Evolutionary conservation across 2,888 invertebrate species (phyloP).

Genomic region (Nomada fucata): DNA sequence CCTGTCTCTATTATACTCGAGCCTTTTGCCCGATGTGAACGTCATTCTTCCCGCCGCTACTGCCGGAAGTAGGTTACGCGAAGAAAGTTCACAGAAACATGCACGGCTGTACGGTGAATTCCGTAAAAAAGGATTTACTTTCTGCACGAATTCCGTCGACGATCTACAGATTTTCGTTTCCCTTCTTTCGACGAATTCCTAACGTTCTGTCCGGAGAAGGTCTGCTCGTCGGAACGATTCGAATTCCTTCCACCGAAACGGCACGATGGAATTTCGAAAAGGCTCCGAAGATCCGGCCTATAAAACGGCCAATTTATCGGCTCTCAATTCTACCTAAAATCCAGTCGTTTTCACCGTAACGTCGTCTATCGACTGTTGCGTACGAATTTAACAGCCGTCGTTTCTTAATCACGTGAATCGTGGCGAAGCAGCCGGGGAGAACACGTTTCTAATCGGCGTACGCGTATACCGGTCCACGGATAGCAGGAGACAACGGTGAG

Average conservation of each 20-base stretch:
- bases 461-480: slow-evolving; percentile 15
- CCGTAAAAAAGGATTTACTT: slow-evolving; percentile 51
- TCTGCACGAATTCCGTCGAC: slow-evolving; percentile 40
- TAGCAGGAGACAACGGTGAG: slow-evolving; percentile 51
- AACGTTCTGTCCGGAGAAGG: no score
- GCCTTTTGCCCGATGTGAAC: slow-evolving; percentile 47
- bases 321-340: background rate
- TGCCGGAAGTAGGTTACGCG: slow-evolving; percentile 61
- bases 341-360: background rate
- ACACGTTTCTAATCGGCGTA: slow-evolving; percentile 21
- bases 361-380: background rate
- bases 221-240: background rate
- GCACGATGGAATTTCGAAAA: background rate
- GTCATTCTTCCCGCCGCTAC: slow-evolving; percentile 40
- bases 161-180: background rate
- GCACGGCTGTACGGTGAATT: slow-evolving; percentile 11
- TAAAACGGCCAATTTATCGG: slow-evolving; percentile 23
- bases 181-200: background rate
- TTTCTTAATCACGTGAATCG: slow-evolving; percentile 37
- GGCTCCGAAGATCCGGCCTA: background rate
- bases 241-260: background rate
- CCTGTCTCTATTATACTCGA: slow-evolving; percentile 57
- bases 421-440: background rate
- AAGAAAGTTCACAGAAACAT: slow-evolving; percentile 58
- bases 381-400: background rate